Conservation (phyloP, 2,888 invertebrate genomes). For the Vanessa cardui region DNA sequence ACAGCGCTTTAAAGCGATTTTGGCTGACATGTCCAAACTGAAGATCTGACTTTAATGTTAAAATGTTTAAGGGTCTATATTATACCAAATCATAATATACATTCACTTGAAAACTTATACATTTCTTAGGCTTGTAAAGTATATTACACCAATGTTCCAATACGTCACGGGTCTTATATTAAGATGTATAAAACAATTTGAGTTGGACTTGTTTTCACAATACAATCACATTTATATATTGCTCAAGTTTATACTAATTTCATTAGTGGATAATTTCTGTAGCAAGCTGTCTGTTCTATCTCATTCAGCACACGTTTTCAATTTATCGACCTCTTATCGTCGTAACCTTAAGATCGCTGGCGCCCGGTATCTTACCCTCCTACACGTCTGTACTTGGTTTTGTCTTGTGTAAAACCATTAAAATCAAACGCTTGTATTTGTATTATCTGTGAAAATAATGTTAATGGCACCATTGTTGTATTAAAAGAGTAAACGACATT, state of each 20-base stretch:
- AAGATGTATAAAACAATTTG: too few relatives aligned
- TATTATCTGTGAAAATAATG: too few relatives aligned
- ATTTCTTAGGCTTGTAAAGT: too few relatives aligned
- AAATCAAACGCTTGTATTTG: too few relatives aligned
- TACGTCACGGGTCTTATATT: too few relatives aligned
- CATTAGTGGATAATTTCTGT: slow-evolving; percentile 26
- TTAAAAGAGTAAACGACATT: too few relatives aligned
- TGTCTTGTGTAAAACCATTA: too few relatives aligned
- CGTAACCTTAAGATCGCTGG: slow-evolving; percentile 37
- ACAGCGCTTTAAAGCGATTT: slow-evolving; percentile 11
- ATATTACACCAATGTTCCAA: too few relatives aligned
- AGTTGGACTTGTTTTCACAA: too few relatives aligned
- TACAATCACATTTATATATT: not conserved
- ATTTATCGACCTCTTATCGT: slow-evolving; percentile 62
- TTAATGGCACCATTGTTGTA: too few relatives aligned
- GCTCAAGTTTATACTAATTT: slow-evolving; percentile 25
- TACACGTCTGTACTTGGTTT: not conserved
- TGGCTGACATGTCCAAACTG: not conserved
- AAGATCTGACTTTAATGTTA: slow-evolving; percentile 7
- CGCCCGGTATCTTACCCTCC: slow-evolving; percentile 36
- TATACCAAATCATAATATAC: too few relatives aligned
- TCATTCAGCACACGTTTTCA: slow-evolving; percentile 70
- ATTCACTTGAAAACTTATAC: too few relatives aligned
- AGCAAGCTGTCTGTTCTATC: slow-evolving; percentile 30
- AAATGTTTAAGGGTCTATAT: not conserved